Conservation (phyloP, 2,888 invertebrate species). For the Archaeoteleia sp. region DNA sequence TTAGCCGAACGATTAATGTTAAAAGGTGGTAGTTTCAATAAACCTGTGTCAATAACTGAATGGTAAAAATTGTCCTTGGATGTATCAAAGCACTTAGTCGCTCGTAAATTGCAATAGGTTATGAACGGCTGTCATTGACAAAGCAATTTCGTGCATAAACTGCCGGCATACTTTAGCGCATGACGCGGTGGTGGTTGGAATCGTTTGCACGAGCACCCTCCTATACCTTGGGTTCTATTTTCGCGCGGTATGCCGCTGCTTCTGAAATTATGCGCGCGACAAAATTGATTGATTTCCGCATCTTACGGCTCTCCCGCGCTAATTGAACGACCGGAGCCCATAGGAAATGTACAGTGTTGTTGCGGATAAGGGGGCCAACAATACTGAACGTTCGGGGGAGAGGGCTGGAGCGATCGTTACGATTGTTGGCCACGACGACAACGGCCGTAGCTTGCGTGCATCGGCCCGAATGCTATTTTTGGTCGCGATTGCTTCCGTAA, state of each 20-base stretch:
- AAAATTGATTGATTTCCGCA: slow-evolving; percentile 69
- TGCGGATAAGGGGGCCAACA: slow-evolving; percentile 26
- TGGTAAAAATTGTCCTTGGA: neutral
- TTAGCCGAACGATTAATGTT: too few species aligned
- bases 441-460: slow-evolving; percentile 42
- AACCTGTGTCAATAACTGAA: neutral
- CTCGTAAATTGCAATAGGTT: slow-evolving; percentile 22
- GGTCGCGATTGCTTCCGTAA: slow-evolving; percentile 47
- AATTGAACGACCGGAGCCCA: slow-evolving; percentile 60
- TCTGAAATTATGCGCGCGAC: slow-evolving; percentile 59
- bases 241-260: slow-evolving; percentile 51
- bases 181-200: neutral
- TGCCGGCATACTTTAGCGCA: neutral
- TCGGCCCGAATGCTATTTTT: slow-evolving; percentile 51
- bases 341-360: slow-evolving; percentile 54
- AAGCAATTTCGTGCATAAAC: slow-evolving; percentile 17
- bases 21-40: too few species aligned
- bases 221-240: slow-evolving; percentile 52
- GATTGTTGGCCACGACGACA: slow-evolving; percentile 41
- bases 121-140: slow-evolving; percentile 23
- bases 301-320: slow-evolving; percentile 58
- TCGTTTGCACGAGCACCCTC: slow-evolving; percentile 3
- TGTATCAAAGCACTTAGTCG: slow-evolving; percentile 8
- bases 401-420: slow-evolving; percentile 23
- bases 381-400: slow-evolving; percentile 27